Evolutionary conservation across 1,140 invertebrate species (phyloP), one percentile per base, ranked within the genome.

Genomic region (Dinothrombium tinctorium): DNA sequence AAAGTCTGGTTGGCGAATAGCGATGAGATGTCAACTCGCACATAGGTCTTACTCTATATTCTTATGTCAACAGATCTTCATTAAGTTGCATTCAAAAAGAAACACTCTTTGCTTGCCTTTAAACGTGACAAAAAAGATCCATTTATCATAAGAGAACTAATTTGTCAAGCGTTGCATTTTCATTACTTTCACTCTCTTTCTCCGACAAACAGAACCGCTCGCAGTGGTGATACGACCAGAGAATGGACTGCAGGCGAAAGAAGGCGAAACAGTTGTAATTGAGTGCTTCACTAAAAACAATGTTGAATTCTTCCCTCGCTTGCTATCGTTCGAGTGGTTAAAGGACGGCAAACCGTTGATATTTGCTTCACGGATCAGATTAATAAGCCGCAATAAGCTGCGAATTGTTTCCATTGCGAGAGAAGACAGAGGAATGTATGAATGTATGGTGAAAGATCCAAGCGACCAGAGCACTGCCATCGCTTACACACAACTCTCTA

Each of bases 341-440:
- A 39, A 39, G 17, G 24, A 39, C 28, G 14, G 14, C 3, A 15
- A 17, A 14, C 37, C 37, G 15, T 26, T 39, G 12, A 26, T 21
- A 19, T 40, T 31, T 11, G 14, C 9, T 20, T 40, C 19, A 28
- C 25, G 37, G 17, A 25, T 28, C 15, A n/a, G 20, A 14, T 21
- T 41, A 39, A 31, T 28, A 11, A 20, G 15, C 3, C 17, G 33
- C 20, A 36, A 36, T n/a, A 36, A 36, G 20, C 19, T 61, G 20
- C 47, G 52, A 22, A 53, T 61, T 7, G 43, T 46, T 8, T 47
- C 51, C 2, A 53, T 62, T 0, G 47, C 49, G 29, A 47, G 59
- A 14, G 45, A 55, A 31, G 61, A 62, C 45, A 53, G 53, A 25
- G 61, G 60, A n/a, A 63, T 62, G 59, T 63, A 63, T 44, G 60